Base-by-base conservation (phyloP, 2,888 invertebrate species). In the Drosophila percnosoma region DNA sequence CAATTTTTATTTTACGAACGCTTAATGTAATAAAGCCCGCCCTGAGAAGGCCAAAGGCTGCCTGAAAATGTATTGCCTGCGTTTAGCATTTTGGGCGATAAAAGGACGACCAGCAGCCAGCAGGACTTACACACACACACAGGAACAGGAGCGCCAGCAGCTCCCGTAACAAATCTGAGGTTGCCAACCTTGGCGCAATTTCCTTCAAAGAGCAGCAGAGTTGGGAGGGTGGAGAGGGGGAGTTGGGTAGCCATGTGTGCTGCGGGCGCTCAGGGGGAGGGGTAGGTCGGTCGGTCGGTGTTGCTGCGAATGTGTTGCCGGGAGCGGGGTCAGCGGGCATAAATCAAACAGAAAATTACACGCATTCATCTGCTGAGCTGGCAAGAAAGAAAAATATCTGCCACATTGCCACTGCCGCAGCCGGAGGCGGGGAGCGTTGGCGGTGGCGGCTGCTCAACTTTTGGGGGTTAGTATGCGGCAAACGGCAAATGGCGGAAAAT, bases 281-380 rank as follows among this genome's bases (percentile, higher is more conserved):
- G 61, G 13, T 7, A 13, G 13, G 21, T 21, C 7, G 13, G 45
- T 7, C 13, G 45, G 45, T 2, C 45, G 73, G 68, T 63, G 68
- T 45, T 45, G 62, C 54, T 60, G 64, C 51, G 74, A 69, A 72
- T 79, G 73, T 75, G 82, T 78, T 45, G 67, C 74, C 73, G 33
- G 76, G 68, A 64, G 83, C 72, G 79, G 90, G 82, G 84, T 83
- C 90, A 87, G 74, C 73, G 84, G 75, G 74, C 82, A 92, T 91
- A 91, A 92, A 91, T 91, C 91, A 91, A 89, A 91, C 82, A 73
- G 88, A 89, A 90, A 91, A 90, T 91, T 92, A 90, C 91, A 89
- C 89, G 89, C 91, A 90, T 91, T 91, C 89, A 88, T 89, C 85
- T 90, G 89, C 91, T 90, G 89, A 88, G 86, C 85, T 86, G 80